Percentiles rank a stretch among this genome's conserved stretches.
These are phyloP conservation scores for Genyomyrus donnyi DNA, from an alignment of 2,113 vertebrate species.

Conservation along the genomic window DNA sequence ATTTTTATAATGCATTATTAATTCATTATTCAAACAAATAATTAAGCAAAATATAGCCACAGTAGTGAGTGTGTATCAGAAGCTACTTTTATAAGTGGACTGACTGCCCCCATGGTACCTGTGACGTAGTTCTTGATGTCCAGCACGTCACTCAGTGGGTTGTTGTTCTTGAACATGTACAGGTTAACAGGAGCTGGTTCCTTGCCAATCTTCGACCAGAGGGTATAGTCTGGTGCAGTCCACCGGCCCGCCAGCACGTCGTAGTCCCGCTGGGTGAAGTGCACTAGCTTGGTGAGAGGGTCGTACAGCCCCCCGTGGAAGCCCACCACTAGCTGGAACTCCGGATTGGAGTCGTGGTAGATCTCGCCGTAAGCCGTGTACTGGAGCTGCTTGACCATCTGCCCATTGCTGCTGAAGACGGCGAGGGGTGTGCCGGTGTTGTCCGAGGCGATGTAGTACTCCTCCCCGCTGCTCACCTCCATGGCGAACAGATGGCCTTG, in stretches of 20 bases:
- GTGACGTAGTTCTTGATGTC: slow-evolving; percentile 83
- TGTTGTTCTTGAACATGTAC: slow-evolving; percentile 87
- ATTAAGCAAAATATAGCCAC: not conserved
- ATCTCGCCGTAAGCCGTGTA: slow-evolving; percentile 83
- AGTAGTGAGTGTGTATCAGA: not conserved
- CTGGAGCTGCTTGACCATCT: slow-evolving; percentile 82
- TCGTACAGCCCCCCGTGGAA: slow-evolving; percentile 83
- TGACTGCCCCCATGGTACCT: slow-evolving; percentile 51
- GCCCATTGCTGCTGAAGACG: slow-evolving; percentile 78
- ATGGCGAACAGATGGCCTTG: slow-evolving; percentile 84
- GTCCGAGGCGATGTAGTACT: slow-evolving; percentile 78
- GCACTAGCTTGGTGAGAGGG: slow-evolving; percentile 78
- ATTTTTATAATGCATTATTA: not conserved
- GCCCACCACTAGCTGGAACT: slow-evolving; percentile 77
- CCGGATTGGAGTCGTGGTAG: slow-evolving; percentile 76
- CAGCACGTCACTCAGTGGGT: slow-evolving; percentile 78
- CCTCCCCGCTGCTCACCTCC: slow-evolving; percentile 80
- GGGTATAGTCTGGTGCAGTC: slow-evolving; percentile 76
- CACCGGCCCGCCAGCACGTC: slow-evolving; percentile 79
- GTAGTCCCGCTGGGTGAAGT: slow-evolving; percentile 79
- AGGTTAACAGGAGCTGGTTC: slow-evolving; percentile 78
- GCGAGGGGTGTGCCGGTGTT: slow-evolving; percentile 78
- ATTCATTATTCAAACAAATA: not conserved
- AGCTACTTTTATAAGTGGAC: not conserved
- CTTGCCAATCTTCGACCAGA: slow-evolving; percentile 74